phyloP scores from a whole-genome alignment of 2,113 vertebrate species.

The Zeus faber region DNA sequence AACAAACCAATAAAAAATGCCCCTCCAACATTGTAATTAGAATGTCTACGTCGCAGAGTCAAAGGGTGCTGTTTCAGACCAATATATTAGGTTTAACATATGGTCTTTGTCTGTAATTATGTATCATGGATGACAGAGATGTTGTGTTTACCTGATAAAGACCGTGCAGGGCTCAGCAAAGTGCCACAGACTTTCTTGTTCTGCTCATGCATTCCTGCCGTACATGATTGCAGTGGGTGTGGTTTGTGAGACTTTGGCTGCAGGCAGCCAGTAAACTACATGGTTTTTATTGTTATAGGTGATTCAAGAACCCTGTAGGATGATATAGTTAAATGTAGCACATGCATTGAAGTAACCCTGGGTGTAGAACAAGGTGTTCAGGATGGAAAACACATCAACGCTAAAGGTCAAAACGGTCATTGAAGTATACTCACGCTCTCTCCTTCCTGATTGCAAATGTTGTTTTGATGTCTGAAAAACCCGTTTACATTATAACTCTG shows the following conservation, averaged over 20 bases:
- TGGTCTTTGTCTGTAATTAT: too few species aligned
- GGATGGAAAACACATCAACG: conserved; percentile 44
- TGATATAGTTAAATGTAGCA: conserved; percentile 72
- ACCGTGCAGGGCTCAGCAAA: conserved; percentile 53
- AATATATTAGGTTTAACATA: too few species aligned
- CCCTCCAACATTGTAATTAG: too few species aligned
- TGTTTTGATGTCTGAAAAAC: conserved; percentile 68
- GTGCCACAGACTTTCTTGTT: conserved; percentile 76
- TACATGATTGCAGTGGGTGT: conserved; percentile 79
- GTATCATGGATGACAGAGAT: conserved; percentile 35
- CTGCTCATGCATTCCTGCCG: conserved; percentile 76
- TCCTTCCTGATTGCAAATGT: conserved; percentile 47
- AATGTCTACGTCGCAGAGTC: too few species aligned
- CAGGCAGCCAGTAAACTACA: conserved; percentile 70
- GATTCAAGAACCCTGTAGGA: conserved; percentile 55
- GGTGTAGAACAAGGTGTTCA: conserved; percentile 50
- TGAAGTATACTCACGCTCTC: conserved; percentile 51
- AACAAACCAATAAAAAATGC: too few species aligned
- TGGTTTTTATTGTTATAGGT: conserved; percentile 68
- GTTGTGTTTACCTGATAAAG: conserved; percentile 53
- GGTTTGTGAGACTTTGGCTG: conserved; percentile 75
- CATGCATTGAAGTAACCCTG: conserved; percentile 63
- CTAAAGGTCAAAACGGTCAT: conserved; percentile 68
- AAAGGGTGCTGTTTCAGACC: too few species aligned
- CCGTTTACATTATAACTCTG: conserved; percentile 90